phyloP scores from a whole-genome alignment of 2,113 vertebrate species.

The Plotosus lineatus region DNA sequence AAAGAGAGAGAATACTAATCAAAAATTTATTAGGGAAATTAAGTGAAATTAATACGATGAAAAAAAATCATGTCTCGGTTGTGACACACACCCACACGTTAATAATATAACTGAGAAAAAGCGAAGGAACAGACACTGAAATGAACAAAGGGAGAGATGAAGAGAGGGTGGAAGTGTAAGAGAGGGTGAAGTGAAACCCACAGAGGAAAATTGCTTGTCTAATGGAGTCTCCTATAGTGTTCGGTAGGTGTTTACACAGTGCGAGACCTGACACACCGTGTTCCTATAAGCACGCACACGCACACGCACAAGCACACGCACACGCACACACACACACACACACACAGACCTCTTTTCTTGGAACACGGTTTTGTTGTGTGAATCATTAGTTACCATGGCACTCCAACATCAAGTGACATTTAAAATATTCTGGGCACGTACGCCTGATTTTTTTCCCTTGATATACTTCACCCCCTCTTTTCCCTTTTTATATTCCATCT shows the following conservation, averaged over 20 bases:
- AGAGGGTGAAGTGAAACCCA: conserved; percentile 39
- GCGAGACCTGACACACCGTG: conserved; percentile 33
- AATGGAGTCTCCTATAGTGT: conserved; percentile 46
- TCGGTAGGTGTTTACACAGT: conserved; percentile 41
- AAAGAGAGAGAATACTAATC: conserved; percentile 17
- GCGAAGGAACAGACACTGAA: conserved; percentile 4
- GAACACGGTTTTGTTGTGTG: conserved; percentile 33
- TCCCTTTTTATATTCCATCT: conserved; percentile 3
- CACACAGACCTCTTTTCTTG: conserved; percentile 13
- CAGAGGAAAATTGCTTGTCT: conserved; percentile 39
- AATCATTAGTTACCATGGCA: conserved; percentile 65
- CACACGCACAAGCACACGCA: neutral
- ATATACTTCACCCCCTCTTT: conserved; percentile 6
- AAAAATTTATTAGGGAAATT: neutral
- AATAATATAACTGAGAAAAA: conserved; percentile 2
- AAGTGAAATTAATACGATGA: conserved; percentile 7
- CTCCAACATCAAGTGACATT: conserved; percentile 54
- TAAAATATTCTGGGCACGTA: conserved; percentile 58
- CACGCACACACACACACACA: conserved; percentile 31
- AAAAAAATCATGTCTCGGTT: neutral
- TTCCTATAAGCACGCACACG: conserved; percentile 26
- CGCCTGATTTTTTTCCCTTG: conserved; percentile 46
- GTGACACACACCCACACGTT: conserved; percentile 2
- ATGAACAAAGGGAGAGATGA: conserved; percentile 21
- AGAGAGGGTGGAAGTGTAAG: conserved; percentile 32